Conservation (phyloP, 2,113 vertebrate species). For the Atherinomorus stipes region DNA sequence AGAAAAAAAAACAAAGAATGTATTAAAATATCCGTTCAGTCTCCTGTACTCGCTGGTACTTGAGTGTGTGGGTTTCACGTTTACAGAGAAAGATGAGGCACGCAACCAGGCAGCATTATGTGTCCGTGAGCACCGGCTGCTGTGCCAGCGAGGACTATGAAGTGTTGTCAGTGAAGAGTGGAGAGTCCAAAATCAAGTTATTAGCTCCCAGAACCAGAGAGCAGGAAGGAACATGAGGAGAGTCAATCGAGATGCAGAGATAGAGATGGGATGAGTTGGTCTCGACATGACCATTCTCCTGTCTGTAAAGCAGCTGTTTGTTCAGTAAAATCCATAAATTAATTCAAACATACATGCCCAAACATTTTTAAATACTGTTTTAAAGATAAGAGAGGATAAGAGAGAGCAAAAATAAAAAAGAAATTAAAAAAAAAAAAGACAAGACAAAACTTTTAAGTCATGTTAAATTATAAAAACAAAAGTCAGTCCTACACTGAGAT, state of each 20-base stretch:
- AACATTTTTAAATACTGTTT: constrained; percentile 80
- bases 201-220: constrained; percentile 50
- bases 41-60: constrained; percentile 73
- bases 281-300: constrained; percentile 42
- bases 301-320: constrained; percentile 75
- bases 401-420: not conserved
- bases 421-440: constrained; percentile 20
- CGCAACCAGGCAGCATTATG: constrained; percentile 25
- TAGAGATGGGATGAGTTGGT: constrained; percentile 39
- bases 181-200: constrained; percentile 34
- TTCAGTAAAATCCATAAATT: constrained; percentile 80
- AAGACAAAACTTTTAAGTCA: constrained; percentile 48
- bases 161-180: constrained; percentile 21
- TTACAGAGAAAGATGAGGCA: constrained; percentile 45
- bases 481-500: constrained; percentile 60
- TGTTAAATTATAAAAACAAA: constrained; percentile 73
- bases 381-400: constrained; percentile 42
- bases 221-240: constrained; percentile 6
- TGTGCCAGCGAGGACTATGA: constrained; percentile 65
- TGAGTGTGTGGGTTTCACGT: constrained; percentile 46
- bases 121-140: constrained; percentile 41
- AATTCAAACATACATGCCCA: constrained; percentile 74
- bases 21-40: constrained; percentile 66
- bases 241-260: not conserved
- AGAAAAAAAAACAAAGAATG: constrained; percentile 10